Conservation (phyloP, 2,888 invertebrate genomes). For the Opisthograptis luteolata region DNA sequence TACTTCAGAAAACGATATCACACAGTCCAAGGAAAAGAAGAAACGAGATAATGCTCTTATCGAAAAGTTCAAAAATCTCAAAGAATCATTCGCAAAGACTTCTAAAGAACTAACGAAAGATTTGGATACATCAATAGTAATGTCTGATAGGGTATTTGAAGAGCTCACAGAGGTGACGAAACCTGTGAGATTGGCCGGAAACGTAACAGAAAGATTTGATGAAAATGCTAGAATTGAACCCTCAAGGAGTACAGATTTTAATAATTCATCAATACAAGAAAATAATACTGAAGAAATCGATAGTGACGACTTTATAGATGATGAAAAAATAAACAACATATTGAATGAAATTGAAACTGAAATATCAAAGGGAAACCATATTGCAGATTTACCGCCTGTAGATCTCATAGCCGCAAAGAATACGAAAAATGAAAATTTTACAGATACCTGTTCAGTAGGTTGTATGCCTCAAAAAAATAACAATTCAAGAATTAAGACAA, state of each 20-base stretch:
- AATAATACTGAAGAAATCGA: constrained; percentile 35
- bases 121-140: constrained; percentile 39
- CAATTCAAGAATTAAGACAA: not conserved
- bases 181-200: not conserved
- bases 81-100: constrained; percentile 57
- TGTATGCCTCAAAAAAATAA: not conserved
- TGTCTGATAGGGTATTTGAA: constrained; percentile 42
- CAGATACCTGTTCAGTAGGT: not conserved
- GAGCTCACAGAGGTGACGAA: constrained; percentile 30
- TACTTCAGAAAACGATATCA: constrained; percentile 40
- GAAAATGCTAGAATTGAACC: not conserved
- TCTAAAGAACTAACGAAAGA: constrained; percentile 51
- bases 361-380: constrained; percentile 45
- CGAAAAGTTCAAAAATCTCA: constrained; percentile 59
- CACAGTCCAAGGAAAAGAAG: constrained; percentile 65
- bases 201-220: not conserved
- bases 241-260: constrained; percentile 2
- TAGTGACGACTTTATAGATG: constrained; percentile 50
- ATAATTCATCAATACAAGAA: constrained; percentile 16
- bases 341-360: constrained; percentile 68
- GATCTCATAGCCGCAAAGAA: constrained; percentile 1
- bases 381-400: constrained; percentile 1
- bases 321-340: constrained; percentile 56
- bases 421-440: not conserved
- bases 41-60: constrained; percentile 61